Conservation (phyloP, 92 coral and sea anemone species). For the Palythoa grandis region DNA sequence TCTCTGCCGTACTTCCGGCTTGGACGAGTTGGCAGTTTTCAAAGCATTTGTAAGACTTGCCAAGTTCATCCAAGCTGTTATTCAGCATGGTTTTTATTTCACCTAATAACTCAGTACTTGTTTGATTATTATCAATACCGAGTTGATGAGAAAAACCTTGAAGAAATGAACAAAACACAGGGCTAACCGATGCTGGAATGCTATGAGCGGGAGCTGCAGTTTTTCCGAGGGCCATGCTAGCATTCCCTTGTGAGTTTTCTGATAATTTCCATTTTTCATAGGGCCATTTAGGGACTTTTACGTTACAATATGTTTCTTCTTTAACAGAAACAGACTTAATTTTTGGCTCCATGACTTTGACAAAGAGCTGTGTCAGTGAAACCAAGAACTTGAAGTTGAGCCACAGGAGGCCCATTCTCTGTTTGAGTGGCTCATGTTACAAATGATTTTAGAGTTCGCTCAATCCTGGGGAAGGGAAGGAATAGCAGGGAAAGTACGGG, state of each 20-base stretch:
- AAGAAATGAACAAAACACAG: constrained; percentile 45
- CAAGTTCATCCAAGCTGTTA: constrained; percentile 49
- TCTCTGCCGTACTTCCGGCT: constrained; percentile 64
- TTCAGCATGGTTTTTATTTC: constrained; percentile 48
- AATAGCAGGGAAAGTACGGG: no score
- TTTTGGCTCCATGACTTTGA: not conserved
- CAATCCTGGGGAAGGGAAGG: no score
- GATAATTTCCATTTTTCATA: not conserved
- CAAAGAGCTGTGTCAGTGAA: no score
- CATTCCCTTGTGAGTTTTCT: not conserved
- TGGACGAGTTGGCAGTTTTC: constrained; percentile 61
- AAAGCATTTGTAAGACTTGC: constrained; percentile 59
- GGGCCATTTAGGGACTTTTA: not conserved
- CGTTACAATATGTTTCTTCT: not conserved
- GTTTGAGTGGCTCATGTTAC: no score
- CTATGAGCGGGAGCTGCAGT: not conserved
- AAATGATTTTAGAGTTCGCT: no score
- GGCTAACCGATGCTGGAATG: constrained; percentile 53
- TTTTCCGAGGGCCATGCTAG: not conserved
- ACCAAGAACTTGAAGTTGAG: no score
- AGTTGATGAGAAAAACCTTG: constrained; percentile 47
- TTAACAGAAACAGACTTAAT: not conserved
- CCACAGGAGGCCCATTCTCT: no score
- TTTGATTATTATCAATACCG: constrained; percentile 22
- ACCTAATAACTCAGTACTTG: constrained; percentile 25